Evolutionary conservation across 2,797 vertebrate species (phyloP), one percentile per base, ranked within the genome.

Genomic region (Oceanodroma leucorhoa): DNA sequence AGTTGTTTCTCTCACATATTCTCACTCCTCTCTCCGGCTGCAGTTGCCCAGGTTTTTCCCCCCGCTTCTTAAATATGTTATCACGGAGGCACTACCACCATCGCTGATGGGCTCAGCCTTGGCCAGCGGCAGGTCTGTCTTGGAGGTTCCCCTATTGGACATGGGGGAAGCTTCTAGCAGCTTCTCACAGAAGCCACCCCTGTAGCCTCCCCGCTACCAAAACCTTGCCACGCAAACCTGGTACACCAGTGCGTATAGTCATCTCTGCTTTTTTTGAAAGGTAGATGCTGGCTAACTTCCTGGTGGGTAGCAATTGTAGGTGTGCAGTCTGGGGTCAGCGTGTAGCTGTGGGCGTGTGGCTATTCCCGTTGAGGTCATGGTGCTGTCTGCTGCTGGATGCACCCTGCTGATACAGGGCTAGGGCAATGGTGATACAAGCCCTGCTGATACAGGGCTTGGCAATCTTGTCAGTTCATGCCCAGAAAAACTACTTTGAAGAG

Each of bases 311-410:
- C 72, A 32, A 20, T 50, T 76, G 53, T 57, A 51, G 46, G 10
- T 86, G 30, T 83, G 32, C 50, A 22, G 10, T 40, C 24, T 34
- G 9, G 34, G 62, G 55, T 64, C 22, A 36, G 16, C 0, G 0
- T 18, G 43, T 46, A 38, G 38, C 46, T 90, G 32, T 65, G 62
- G 30, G 24, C 0, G 0, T 73, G 24, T 22, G 43, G 36, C 45
- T 90, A 1, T 80, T 77, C 43, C 46, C 40, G 10, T 8, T 46
- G 62, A 41, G 80, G 55, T 55, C 20, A 10, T 3, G 10, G 9
- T 41, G 17, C 64, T 72, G 19, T 61, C 77, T 90, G 80, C 60
- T 88, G 45, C 58, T 55, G 50, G 43, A 36, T 82, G 46, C 19
- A 45, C 21, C 21, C 45, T 54, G 15, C 36, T 66, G 38, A 12